These are phyloP conservation scores for Gastrophysa polygoni DNA, from an alignment of 2,888 invertebrate genomes.

Conservation along the genomic window DNA sequence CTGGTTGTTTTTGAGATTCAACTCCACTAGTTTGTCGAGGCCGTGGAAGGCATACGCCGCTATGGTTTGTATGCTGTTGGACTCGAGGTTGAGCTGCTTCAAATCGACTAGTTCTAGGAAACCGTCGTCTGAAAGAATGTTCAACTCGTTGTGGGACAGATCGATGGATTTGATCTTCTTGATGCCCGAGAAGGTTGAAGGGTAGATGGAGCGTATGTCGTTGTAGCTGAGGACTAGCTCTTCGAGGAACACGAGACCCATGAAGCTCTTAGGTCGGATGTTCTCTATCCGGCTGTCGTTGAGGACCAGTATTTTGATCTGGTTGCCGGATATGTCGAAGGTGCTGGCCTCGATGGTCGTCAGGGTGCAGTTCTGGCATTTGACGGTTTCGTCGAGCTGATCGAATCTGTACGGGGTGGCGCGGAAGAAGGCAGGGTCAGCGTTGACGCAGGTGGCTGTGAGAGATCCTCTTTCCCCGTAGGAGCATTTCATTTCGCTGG, in stretches of 20 bases:
- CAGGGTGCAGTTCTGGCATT: constrained; percentile 51
- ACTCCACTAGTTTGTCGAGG: constrained; percentile 41
- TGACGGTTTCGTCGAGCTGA: constrained; percentile 54
- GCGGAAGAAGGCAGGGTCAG: constrained; percentile 51
- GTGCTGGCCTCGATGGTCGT: constrained; percentile 47
- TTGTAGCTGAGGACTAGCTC: constrained; percentile 49
- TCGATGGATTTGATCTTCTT: constrained; percentile 52
- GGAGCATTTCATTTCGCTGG: constrained; percentile 49
- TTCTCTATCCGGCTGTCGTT: constrained; percentile 45
- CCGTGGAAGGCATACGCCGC: constrained; percentile 48
- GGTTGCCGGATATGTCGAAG: constrained; percentile 56
- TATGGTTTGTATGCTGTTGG: constrained; percentile 48
- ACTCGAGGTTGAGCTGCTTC: constrained; percentile 43
- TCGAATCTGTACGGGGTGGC: constrained; percentile 55
- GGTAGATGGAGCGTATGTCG: constrained; percentile 47
- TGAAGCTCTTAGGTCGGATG: constrained; percentile 50
- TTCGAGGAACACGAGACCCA: constrained; percentile 54
- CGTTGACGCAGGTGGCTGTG: constrained; percentile 54
- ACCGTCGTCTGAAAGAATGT: constrained; percentile 46
- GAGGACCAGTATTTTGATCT: constrained; percentile 50
- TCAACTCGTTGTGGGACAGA: constrained; percentile 50
- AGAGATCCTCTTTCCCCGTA: constrained; percentile 57
- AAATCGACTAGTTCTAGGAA: constrained; percentile 51
- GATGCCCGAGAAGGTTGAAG: constrained; percentile 52
- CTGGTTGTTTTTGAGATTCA: constrained; percentile 50